These are phyloP conservation scores for Euura lappo DNA, from an alignment of 1,140 invertebrate species.

Conservation along the genomic window DNA sequence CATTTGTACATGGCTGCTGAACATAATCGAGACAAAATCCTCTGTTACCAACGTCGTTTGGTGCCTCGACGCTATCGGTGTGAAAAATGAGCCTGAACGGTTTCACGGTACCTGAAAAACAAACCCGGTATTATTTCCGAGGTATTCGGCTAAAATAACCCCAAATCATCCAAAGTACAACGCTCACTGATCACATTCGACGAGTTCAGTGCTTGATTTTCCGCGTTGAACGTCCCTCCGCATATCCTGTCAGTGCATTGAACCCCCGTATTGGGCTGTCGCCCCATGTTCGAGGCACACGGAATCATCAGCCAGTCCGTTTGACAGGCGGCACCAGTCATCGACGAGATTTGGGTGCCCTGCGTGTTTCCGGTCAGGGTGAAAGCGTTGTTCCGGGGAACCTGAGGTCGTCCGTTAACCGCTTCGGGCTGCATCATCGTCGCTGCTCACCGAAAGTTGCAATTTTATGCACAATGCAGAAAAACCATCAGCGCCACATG, in stretches of 20 bases:
- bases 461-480: slow-evolving; percentile 20
- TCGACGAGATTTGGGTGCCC: slow-evolving; percentile 68
- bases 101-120: slow-evolving; percentile 72
- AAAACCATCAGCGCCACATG: slow-evolving; percentile 5
- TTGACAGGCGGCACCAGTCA: slow-evolving; percentile 68
- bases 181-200: slow-evolving; percentile 71
- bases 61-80: slow-evolving; percentile 76
- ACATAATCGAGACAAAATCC: slow-evolving; percentile 85
- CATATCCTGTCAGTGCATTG: slow-evolving; percentile 75
- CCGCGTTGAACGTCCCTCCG: slow-evolving; percentile 73
- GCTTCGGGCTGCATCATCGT: background rate
- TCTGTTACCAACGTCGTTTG: slow-evolving; percentile 74
- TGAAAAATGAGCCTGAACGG: slow-evolving; percentile 81
- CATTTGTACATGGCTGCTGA: slow-evolving; percentile 81
- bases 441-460: background rate
- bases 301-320: slow-evolving; percentile 81
- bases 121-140: slow-evolving; percentile 19
- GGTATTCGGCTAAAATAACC: background rate
- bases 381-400: slow-evolving; percentile 64
- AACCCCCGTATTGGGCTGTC: slow-evolving; percentile 59
- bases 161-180: slow-evolving; percentile 10
- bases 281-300: slow-evolving; percentile 72
- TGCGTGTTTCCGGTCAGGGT: slow-evolving; percentile 77
- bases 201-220: slow-evolving; percentile 62
- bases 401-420: slow-evolving; percentile 15